Percentiles rank a stretch among this genome's conserved stretches.
phyloP scores from a whole-genome alignment of 2,888 invertebrate species.

The Anagyrus pseudococci region DNA sequence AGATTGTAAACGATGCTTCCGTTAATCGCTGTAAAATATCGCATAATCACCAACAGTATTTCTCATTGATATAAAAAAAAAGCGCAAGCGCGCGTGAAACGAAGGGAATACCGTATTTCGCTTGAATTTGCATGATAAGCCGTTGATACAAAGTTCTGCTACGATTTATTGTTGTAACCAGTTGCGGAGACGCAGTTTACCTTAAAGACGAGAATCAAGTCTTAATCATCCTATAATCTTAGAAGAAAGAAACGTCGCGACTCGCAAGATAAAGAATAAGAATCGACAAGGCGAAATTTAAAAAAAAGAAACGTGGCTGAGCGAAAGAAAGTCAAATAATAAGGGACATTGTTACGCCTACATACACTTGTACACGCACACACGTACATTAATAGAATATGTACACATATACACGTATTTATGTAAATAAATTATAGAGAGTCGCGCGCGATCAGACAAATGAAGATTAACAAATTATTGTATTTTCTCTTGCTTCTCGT shows the following conservation, averaged over 20 bases:
- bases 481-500: conserved; percentile 47
- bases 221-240: no score
- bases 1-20: conserved; percentile 35
- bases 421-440: conserved; percentile 30
- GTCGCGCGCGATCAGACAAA: conserved; percentile 18
- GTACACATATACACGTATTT: not conserved
- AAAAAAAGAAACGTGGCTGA: not conserved
- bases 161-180: conserved; percentile 22
- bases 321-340: not conserved
- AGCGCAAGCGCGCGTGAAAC: not conserved
- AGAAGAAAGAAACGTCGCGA: not conserved
- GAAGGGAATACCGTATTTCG: conserved; percentile 12
- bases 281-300: not conserved
- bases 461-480: conserved; percentile 31
- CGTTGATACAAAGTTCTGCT: conserved; percentile 29
- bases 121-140: conserved; percentile 28
- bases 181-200: conserved; percentile 26
- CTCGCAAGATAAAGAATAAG: no score
- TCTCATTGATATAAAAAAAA: conserved; percentile 19
- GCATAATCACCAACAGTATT: conserved; percentile 38
- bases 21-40: conserved; percentile 37
- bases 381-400: not conserved
- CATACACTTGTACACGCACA: not conserved
- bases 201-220: no score
- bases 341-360: not conserved